phyloP scores from a whole-genome alignment of 2,113 vertebrate genomes.

The Martes martes region DNA sequence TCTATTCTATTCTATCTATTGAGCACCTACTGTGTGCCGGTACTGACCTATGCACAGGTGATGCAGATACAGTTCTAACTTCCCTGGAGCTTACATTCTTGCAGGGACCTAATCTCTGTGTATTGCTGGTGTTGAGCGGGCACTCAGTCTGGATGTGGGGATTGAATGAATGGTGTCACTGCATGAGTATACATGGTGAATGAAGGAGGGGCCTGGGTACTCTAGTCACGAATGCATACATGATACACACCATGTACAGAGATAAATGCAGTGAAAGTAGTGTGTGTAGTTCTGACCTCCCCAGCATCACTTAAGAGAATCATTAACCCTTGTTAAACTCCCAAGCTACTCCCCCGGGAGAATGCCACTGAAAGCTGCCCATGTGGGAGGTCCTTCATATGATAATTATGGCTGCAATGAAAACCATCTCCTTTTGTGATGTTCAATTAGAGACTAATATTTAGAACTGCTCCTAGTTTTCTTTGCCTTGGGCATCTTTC shows the following conservation, averaged over 20 bases:
- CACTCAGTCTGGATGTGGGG: background rate
- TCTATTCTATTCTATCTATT: no score
- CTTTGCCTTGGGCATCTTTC: background rate
- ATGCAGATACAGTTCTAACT: background rate
- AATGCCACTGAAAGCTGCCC: background rate
- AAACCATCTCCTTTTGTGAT: background rate
- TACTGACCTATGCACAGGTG: background rate
- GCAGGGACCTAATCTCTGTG: background rate
- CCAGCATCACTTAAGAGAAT: fast-evolving
- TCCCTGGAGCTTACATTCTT: fast-evolving
- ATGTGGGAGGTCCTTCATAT: background rate
- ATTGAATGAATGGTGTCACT: no score
- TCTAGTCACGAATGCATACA: background rate
- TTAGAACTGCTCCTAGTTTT: background rate
- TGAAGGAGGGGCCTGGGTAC: background rate
- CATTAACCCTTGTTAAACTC: background rate
- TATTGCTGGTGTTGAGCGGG: background rate
- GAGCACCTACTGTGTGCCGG: background rate
- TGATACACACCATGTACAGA: fast-evolving
- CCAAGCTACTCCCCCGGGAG: background rate
- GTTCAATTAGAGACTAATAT: slow-evolving; percentile 40
- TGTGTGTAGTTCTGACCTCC: fast-evolving
- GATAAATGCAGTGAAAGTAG: fast-evolving
- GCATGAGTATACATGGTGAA: background rate
- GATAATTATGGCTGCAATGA: background rate